Evolutionary conservation across 2,113 vertebrate genomes (phyloP).

Genomic region (Potamarius usumacintae): DNA sequence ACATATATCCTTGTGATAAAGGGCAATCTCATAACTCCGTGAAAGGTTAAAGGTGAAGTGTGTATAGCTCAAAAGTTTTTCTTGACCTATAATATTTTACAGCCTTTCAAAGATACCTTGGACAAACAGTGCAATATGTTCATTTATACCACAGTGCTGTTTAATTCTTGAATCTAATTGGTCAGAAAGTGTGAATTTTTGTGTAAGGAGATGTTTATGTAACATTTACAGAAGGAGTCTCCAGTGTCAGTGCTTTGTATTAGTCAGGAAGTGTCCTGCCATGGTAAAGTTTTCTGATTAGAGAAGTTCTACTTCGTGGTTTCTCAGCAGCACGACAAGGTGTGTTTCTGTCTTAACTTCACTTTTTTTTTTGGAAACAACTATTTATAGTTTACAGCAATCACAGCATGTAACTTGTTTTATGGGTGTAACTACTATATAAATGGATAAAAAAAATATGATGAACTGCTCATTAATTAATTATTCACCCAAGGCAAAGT

Average conservation of each 20-base stretch:
- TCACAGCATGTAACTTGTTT: not conserved
- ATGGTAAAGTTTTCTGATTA: not conserved
- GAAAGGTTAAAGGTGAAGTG: not conserved
- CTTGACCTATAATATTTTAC: not conserved
- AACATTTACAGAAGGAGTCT: not conserved
- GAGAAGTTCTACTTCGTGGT: not conserved
- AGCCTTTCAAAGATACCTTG: not conserved
- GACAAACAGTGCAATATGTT: not conserved
- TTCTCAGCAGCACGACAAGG: not conserved
- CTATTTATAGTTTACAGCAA: not conserved
- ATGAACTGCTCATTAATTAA: not conserved
- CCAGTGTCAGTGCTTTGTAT: not conserved
- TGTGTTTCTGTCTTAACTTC: not conserved
- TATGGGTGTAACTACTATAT: not conserved
- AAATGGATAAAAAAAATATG: not conserved
- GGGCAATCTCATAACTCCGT: not conserved
- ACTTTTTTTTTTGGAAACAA: not conserved
- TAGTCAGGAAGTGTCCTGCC: not conserved
- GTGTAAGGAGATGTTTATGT: too few species aligned
- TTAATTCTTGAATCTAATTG: not conserved
- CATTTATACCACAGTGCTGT: not conserved
- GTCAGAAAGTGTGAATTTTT: not conserved
- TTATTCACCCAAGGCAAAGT: too few species aligned
- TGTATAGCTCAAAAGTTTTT: not conserved
- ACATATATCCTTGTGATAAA: not conserved